phyloP scores from a whole-genome alignment of 2,797 vertebrate species.

The Phoxinus dragarum region DNA sequence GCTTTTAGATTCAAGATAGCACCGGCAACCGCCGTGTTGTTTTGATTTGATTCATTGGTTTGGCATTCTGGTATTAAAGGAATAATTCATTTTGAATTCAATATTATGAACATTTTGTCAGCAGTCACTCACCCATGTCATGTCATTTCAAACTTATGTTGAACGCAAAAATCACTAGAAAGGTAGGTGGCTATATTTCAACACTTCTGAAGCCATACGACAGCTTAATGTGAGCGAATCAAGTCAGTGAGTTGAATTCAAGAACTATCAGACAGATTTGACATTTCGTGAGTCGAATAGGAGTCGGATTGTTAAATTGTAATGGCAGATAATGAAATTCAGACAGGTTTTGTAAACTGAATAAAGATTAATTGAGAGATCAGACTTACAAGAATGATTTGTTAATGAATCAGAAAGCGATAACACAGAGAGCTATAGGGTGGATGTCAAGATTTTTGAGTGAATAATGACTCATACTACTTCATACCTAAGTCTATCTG shows the following conservation, averaged over 20 bases:
- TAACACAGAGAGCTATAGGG: too few species aligned
- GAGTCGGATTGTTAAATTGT: not conserved
- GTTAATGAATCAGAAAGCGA: too few species aligned
- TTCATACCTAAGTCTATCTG: not conserved
- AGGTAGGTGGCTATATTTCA: not conserved
- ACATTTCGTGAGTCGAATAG: not conserved
- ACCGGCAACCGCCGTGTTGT: not conserved
- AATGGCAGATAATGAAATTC: not conserved
- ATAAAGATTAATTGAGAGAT: not conserved
- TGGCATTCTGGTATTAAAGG: slow-evolving; percentile 11
- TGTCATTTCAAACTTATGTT: not conserved
- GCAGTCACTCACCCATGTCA: not conserved
- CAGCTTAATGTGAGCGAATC: not conserved
- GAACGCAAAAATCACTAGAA: not conserved
- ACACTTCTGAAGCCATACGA: not conserved
- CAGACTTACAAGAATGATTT: too few species aligned
- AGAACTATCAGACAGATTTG: not conserved
- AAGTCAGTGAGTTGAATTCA: not conserved
- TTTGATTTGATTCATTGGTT: slow-evolving; percentile 11
- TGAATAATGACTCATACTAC: too few species aligned
- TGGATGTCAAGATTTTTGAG: too few species aligned
- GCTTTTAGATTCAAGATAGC: not conserved
- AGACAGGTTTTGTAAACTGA: not conserved
- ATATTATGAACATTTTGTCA: not conserved
- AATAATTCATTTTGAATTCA: not conserved